Conservation (phyloP, 2,113 vertebrate genomes). For the Bujurquina vittata region DNA sequence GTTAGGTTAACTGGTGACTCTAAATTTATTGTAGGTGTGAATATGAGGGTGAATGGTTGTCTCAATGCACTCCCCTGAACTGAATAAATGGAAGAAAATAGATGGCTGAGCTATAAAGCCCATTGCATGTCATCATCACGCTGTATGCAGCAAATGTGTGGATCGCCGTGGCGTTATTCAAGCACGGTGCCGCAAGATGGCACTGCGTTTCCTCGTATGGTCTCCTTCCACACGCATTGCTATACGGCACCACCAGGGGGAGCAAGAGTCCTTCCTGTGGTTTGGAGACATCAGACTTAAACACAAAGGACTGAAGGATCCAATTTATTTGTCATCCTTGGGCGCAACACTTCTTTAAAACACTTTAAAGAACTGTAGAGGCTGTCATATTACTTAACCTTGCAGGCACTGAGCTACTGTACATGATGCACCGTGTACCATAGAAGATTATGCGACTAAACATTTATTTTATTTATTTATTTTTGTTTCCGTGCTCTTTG, state of each 20-base stretch:
- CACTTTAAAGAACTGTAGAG: not conserved
- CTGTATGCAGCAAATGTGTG: not conserved
- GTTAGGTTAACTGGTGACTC: not conserved
- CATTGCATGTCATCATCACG: not conserved
- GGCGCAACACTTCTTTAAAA: not conserved
- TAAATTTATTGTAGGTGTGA: not conserved
- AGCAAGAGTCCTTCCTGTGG: constrained; percentile 36
- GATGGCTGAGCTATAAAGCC: not conserved
- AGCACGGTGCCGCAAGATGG: constrained; percentile 18
- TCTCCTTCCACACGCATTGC: not conserved
- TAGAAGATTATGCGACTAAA: too few species aligned
- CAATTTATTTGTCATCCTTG: not conserved
- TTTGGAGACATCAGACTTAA: not conserved
- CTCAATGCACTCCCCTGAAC: not conserved
- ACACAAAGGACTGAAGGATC: not conserved
- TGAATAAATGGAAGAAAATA: not conserved
- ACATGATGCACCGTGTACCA: too few species aligned
- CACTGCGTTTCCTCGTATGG: not conserved
- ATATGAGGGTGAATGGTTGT: not conserved
- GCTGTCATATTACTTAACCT: not conserved
- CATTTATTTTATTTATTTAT: too few species aligned
- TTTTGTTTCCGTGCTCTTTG: not conserved
- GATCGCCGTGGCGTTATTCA: not conserved
- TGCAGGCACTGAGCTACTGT: not conserved
- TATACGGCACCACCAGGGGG: constrained; percentile 41